A percentile compares a stretch with the other conserved stretches of the same genome.
These are phyloP conservation scores for Holothuria scabra DNA, from an alignment of 53 echinoderm and acorn worm species.

Conservation along the genomic window DNA sequence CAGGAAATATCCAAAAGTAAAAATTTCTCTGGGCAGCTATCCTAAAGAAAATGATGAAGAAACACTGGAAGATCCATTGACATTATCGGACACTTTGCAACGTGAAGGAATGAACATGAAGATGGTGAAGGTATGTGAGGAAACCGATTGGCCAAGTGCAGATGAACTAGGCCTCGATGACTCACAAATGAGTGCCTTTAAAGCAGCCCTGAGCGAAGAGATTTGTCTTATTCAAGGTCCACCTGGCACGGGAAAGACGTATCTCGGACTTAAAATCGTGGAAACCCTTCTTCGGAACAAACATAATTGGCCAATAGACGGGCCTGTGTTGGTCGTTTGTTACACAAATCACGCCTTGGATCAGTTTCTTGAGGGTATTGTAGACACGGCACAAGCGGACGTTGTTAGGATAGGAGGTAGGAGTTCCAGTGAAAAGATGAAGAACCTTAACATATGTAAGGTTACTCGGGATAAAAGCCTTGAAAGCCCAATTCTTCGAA, in stretches of 20 bases:
- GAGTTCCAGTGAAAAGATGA: slow-evolving; percentile 77
- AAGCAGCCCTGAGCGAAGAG: slow-evolving; percentile 81
- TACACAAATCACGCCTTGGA: slow-evolving; percentile 95
- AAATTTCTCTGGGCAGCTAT: slow-evolving; percentile 61
- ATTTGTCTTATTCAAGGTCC: slow-evolving; percentile 91
- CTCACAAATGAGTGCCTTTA: slow-evolving; percentile 71
- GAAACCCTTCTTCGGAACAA: slow-evolving; percentile 68
- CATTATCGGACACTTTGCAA: too few species aligned
- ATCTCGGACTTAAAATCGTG: slow-evolving; percentile 89
- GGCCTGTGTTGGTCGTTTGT: slow-evolving; percentile 80
- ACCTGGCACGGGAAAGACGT: slow-evolving; percentile 95
- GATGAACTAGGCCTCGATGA: slow-evolving; percentile 67
- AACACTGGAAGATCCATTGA: too few species aligned
- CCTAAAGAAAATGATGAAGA: not conserved
- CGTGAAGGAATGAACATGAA: not conserved
- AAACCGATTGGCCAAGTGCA: slow-evolving; percentile 65
- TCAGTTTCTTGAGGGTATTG: slow-evolving; percentile 89
- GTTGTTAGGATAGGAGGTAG: slow-evolving; percentile 78
- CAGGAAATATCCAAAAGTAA: not conserved
- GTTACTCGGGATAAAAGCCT: slow-evolving; percentile 30
- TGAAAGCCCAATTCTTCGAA: too few species aligned
- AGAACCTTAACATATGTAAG: slow-evolving; percentile 66
- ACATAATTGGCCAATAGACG: slow-evolving; percentile 34
- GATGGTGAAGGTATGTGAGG: not conserved
- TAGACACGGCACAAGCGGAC: slow-evolving; percentile 44